A percentile compares a stretch with the other conserved stretches of the same genome.
phyloP scores from a whole-genome alignment of 2,888 invertebrate genomes.

The Drosophila villosipedis region DNA sequence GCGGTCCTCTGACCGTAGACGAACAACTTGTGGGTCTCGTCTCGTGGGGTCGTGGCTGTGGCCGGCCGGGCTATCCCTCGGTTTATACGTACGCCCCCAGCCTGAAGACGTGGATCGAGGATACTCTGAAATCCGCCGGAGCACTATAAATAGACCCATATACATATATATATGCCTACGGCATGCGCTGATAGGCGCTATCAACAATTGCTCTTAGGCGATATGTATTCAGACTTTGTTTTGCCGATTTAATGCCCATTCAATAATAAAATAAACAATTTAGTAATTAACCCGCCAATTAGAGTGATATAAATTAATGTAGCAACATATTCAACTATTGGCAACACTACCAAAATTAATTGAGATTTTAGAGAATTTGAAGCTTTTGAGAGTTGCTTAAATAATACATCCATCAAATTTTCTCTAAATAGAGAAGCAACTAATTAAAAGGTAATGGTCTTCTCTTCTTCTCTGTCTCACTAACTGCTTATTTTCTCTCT shows the following conservation, averaged over 20 bases:
- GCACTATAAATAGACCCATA: conserved; percentile 36
- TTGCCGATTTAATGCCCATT: conserved; percentile 24
- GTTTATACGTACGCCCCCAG: conserved; percentile 85
- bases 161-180: not conserved
- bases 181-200: conserved; percentile 34
- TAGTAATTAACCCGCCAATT: not conserved
- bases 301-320: not conserved
- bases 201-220: conserved; percentile 28
- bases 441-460: not conserved
- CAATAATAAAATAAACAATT: conserved; percentile 45
- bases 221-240: conserved; percentile 16
- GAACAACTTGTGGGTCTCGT: conserved; percentile 83
- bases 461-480: not conserved
- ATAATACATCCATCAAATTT: not conserved
- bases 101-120: conserved; percentile 77
- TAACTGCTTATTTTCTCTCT: not conserved
- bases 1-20: conserved; percentile 82
- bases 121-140: conserved; percentile 56
- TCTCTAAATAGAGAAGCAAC: not conserved
- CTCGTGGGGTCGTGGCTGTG: conserved; percentile 86
- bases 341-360: not conserved
- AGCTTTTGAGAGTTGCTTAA: not conserved
- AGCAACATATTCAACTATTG: not conserved
- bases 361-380: not conserved
- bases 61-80: conserved; percentile 84